Base-by-base conservation (phyloP, 2,888 invertebrate genomes). In the Torymus texanus region DNA sequence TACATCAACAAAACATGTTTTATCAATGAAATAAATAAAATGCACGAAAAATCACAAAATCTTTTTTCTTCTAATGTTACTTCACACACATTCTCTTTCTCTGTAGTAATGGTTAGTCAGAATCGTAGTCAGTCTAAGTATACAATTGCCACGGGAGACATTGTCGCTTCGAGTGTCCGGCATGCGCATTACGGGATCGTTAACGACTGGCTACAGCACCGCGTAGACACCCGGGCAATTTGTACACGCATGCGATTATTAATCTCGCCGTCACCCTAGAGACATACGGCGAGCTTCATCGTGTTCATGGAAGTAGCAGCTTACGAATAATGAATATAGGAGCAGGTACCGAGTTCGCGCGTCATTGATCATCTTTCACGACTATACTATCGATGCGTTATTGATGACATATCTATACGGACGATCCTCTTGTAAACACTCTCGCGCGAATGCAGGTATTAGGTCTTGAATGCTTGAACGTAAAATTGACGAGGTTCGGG, bases 171-270 rank as follows among this genome's bases (percentile, higher is more conserved):
- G 41, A 41, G 41, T 41, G 41, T 41, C 41, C 41, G 41, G 41
- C 41, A 41, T 41, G 41, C 8, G 41, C 2, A 21, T 21, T 41
- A 41, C 41, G 50, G 12, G 18, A 14, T 58, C 61, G 10, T 29
- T 72, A 72, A 72, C 72, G 72, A 72, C 62, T 72, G 12, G 13
- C 53, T 3, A 1, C 13, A 18, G 59, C 10, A 41, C 29, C 2
- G 29, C 29, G 29, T 5, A n/a, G 68, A 41, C 78, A 21, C 56
- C 4, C 16, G 41, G 51, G 59, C 65, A 75, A 79, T 75, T 79
- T 75, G 79, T 79, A 65, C 58, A 53, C 41, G 78, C 78, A 67
- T 72, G 59, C 55, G 55, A 79, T 74, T 79, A 79, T 79, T 79
- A 79, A 74, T 79, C 63, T 68, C 59, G 41, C 59, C n/a, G 5